Conservation (phyloP, 2,888 invertebrate genomes). For the Dryocosmus kuriphilus region DNA sequence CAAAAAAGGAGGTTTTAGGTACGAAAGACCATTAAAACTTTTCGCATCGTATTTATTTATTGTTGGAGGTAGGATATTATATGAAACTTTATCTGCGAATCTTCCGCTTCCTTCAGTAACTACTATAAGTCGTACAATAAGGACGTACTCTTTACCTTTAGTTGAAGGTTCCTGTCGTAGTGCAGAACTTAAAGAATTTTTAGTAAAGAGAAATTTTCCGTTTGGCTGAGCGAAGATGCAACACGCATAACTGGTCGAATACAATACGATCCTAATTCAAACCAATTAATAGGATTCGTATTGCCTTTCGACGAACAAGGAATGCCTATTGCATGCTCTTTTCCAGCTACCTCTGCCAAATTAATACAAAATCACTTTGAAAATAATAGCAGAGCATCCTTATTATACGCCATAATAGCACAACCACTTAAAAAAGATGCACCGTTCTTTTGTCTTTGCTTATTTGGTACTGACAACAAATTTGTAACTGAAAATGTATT, state of each 20-base stretch:
- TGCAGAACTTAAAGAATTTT: slow-evolving; percentile 53
- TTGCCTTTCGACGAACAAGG: slow-evolving; percentile 43
- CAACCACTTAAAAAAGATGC: slow-evolving; percentile 17
- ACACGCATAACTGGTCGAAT: slow-evolving; percentile 55
- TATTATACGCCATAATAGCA: slow-evolving; percentile 40
- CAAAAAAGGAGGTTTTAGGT: slow-evolving; percentile 13
- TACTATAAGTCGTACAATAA: background rate
- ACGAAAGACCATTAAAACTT: slow-evolving; percentile 28
- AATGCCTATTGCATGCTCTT: slow-evolving; percentile 7
- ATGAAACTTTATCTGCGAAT: slow-evolving; percentile 57
- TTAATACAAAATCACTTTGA: slow-evolving; percentile 28
- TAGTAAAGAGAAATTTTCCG: slow-evolving; percentile 45
- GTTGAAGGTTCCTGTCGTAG: slow-evolving; percentile 55
- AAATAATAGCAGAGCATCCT: slow-evolving; percentile 7
- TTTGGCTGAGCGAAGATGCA: slow-evolving; percentile 61
- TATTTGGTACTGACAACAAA: slow-evolving; percentile 45
- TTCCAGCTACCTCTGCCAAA: slow-evolving; percentile 37
- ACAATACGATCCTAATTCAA: slow-evolving; percentile 55
- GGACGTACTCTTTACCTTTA: slow-evolving; percentile 37
- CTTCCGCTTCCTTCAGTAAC: slow-evolving; percentile 41
- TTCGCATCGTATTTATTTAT: slow-evolving; percentile 21
- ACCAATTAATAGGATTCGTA: slow-evolving; percentile 56
- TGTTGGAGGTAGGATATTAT: slow-evolving; percentile 54
- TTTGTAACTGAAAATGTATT: slow-evolving; percentile 21
- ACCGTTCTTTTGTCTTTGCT: slow-evolving; percentile 52